Percentiles rank a stretch among this genome's conserved stretches.
Evolutionary conservation across 2,797 vertebrate species (phyloP).

Genomic region (Mus caroli): DNA sequence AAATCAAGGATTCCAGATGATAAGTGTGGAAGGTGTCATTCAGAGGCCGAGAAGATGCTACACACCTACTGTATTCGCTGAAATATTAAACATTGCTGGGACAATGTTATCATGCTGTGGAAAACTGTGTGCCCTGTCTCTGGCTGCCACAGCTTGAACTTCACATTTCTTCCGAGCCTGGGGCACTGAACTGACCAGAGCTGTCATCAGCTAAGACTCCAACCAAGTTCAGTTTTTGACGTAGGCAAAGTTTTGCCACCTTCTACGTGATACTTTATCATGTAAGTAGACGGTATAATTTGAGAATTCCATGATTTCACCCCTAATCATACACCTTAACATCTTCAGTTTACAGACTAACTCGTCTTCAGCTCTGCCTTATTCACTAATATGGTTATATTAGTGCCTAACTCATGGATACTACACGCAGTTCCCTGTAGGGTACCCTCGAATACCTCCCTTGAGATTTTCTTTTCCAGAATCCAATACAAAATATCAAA

Average conservation of each 20-base stretch:
- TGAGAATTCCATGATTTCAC: conserved; percentile 35
- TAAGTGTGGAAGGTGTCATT: not conserved
- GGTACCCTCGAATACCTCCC: not conserved
- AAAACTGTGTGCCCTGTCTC: not conserved
- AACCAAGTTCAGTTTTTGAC: not conserved
- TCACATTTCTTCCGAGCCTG: rapidly evolving
- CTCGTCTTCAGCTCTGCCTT: not conserved
- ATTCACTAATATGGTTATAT: not conserved
- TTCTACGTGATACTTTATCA: not conserved
- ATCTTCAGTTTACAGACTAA: conserved; percentile 54
- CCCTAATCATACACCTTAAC: conserved; percentile 9
- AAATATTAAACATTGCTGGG: not conserved
- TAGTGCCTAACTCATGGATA: not conserved
- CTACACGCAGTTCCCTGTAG: not conserved
- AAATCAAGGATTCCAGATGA: not conserved
- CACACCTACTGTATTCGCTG: not conserved
- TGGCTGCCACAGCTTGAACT: not conserved
- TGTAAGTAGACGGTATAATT: not conserved
- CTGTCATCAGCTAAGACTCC: not conserved
- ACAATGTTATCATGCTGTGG: not conserved
- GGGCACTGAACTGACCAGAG: not conserved
- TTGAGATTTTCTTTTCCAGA: not conserved
- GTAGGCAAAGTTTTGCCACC: not conserved
- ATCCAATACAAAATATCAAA: conserved; percentile 27
- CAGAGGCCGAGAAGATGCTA: not conserved